Conservation (phyloP, 2,113 vertebrate species). For the Sporophila hypoxantha region DNA sequence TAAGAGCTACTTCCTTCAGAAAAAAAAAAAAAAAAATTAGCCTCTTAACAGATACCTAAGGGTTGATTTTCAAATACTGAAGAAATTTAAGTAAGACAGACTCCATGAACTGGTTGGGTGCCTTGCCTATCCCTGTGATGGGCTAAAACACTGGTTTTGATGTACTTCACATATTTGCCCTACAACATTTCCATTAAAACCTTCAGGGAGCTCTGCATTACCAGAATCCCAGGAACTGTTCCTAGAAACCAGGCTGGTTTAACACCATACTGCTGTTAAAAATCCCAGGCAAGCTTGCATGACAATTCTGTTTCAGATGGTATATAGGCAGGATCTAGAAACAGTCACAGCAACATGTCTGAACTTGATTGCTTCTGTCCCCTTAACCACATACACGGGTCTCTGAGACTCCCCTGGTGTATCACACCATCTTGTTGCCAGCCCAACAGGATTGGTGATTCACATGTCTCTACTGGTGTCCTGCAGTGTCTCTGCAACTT, state of each 20-base stretch:
- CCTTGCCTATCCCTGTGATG: neutral
- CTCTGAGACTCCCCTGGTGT: neutral
- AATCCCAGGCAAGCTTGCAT: neutral
- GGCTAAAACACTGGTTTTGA: neutral
- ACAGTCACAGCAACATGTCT: neutral
- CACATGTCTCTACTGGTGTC: constrained; percentile 39
- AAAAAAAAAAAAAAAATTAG: neutral
- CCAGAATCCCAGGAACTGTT: neutral
- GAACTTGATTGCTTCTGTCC: neutral
- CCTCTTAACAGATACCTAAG: neutral
- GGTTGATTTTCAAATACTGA: neutral
- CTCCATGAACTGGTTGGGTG: neutral
- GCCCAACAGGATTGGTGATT: constrained; percentile 42
- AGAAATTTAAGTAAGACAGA: neutral
- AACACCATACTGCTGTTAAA: neutral
- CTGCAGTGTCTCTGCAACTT: constrained; percentile 54
- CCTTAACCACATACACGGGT: neutral
- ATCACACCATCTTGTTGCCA: constrained; percentile 25
- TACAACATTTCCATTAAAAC: neutral
- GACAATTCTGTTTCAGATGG: neutral
- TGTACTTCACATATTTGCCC: neutral
- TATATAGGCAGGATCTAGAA: neutral
- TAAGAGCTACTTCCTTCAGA: neutral
- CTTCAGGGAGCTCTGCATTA: neutral
- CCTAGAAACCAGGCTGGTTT: neutral